These are phyloP conservation scores for Furcifer pardalis DNA, from an alignment of 2,797 vertebrate species.

Conservation along the genomic window DNA sequence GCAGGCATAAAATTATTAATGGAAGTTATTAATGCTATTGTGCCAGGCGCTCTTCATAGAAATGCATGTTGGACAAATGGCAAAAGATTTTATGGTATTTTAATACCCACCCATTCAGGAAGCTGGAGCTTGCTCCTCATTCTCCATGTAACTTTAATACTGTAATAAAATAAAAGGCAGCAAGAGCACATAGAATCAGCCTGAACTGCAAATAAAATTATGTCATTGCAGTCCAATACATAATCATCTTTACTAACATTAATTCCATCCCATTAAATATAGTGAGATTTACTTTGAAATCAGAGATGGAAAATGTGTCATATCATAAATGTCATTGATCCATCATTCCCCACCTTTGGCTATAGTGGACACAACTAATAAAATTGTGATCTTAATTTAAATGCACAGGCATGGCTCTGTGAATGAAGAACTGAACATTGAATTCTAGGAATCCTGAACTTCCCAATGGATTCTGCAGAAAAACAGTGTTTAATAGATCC, in stretches of 20 bases:
- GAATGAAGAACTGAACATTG: too few species aligned
- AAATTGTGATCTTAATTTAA: not conserved
- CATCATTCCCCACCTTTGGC: not conserved
- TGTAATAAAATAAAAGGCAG: too few species aligned
- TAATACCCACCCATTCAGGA: too few species aligned
- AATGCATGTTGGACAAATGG: too few species aligned
- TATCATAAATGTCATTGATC: not conserved
- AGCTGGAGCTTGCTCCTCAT: too few species aligned
- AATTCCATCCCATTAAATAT: not conserved
- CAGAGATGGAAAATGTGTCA: not conserved
- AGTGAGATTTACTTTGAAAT: not conserved
- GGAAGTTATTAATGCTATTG: too few species aligned
- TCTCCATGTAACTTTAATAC: too few species aligned
- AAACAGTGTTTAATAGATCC: too few species aligned
- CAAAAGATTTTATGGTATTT: too few species aligned
- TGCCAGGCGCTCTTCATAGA: too few species aligned
- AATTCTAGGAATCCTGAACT: not conserved
- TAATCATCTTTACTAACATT: not conserved
- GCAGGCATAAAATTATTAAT: too few species aligned
- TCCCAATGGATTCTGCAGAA: too few species aligned
- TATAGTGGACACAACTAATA: not conserved
- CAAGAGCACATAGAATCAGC: not conserved
- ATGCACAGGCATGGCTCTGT: not conserved
- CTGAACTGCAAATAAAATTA: slow-evolving; percentile 41
- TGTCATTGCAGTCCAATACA: not conserved